Conservation (phyloP, 2,888 invertebrate genomes). For the Onchidella celtica region DNA sequence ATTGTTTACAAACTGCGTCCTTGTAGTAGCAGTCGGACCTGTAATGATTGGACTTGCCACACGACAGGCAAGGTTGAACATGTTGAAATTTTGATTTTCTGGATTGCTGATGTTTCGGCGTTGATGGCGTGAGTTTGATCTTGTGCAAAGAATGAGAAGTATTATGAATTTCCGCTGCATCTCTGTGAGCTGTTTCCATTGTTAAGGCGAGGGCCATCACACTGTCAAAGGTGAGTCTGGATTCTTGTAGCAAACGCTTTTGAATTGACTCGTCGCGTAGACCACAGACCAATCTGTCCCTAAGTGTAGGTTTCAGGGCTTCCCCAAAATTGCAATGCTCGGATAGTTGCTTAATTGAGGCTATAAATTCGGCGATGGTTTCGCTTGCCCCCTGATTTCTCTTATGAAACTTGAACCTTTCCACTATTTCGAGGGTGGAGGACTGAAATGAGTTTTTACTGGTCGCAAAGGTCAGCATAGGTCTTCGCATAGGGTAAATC, state of each 20-base stretch:
- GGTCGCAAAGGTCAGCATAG: not conserved
- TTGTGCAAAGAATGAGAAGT: not conserved
- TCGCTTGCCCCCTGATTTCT: not conserved
- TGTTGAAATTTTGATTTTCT: not conserved
- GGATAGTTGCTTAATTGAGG: not conserved
- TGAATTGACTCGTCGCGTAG: constrained; percentile 1
- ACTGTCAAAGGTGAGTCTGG: not conserved
- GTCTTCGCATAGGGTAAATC: constrained; percentile 3
- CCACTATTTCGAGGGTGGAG: not conserved
- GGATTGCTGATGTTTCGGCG: not conserved
- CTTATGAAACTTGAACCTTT: constrained; percentile 15
- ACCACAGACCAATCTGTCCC: constrained; percentile 3
- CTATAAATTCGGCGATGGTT: not conserved
- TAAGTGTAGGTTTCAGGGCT: not conserved
- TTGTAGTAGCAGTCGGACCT: not conserved
- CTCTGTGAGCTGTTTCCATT: constrained; percentile 17
- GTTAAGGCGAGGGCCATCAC: not conserved
- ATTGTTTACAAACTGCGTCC: constrained; percentile 1
- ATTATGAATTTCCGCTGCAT: not conserved
- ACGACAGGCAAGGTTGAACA: not conserved
- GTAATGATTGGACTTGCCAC: not conserved
- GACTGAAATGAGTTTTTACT: not conserved
- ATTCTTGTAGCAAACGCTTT: constrained; percentile 6
- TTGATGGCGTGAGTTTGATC: not conserved
- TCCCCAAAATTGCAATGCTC: constrained; percentile 1